These are phyloP conservation scores for Sebastes matsubarae DNA, from an alignment of 2,797 vertebrate species.

Conservation along the genomic window DNA sequence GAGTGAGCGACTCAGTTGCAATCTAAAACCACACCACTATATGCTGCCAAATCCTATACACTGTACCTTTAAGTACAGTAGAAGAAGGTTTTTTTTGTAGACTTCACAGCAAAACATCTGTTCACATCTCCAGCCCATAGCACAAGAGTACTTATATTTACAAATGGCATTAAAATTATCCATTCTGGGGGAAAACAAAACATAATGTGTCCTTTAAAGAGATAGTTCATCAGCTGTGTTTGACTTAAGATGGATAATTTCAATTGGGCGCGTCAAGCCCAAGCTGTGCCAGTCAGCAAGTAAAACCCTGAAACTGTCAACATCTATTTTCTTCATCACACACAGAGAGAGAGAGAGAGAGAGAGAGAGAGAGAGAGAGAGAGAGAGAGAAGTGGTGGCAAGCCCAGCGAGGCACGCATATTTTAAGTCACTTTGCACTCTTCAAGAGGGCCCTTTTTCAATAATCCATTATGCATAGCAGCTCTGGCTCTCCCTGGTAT, in stretches of 20 bases:
- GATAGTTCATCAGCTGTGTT: constrained; percentile 11
- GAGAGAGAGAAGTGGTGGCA: constrained; percentile 30
- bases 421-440: constrained; percentile 82
- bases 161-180: not conserved
- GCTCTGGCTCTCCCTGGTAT: constrained; percentile 85
- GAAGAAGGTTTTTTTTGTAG: not conserved
- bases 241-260: constrained; percentile 32
- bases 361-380: not conserved
- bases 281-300: constrained; percentile 46
- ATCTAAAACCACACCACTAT: no score
- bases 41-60: no score
- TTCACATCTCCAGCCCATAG: not conserved
- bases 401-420: constrained; percentile 67
- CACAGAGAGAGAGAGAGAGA: not conserved
- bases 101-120: not conserved
- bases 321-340: constrained; percentile 58
- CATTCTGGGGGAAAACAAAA: not conserved
- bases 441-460: constrained; percentile 79
- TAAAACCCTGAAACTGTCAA: constrained; percentile 59
- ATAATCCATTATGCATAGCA: constrained; percentile 89
- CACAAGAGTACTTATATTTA: not conserved
- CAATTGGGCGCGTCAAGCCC: constrained; percentile 1
- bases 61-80: not conserved
- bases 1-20: no score
- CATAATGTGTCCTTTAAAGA: not conserved